phyloP scores from a whole-genome alignment of 2,888 invertebrate genomes.

The Polyommatus iphigenia region DNA sequence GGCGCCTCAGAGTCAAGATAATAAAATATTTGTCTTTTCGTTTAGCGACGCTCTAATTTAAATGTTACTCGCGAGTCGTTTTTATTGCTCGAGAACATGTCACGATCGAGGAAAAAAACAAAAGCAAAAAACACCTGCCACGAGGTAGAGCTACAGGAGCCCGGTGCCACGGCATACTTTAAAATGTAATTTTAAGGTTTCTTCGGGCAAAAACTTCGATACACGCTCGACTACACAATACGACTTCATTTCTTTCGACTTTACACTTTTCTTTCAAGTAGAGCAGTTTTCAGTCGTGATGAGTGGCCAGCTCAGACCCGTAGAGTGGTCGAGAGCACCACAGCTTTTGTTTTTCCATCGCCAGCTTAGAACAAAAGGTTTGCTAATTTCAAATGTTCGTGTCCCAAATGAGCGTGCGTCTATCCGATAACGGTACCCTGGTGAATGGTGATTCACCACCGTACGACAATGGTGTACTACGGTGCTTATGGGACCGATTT shows the following conservation, averaged over 20 bases:
- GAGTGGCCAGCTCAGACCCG: not conserved
- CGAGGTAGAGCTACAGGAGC: not conserved
- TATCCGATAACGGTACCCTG: slow-evolving; percentile 57
- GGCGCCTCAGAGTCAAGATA: slow-evolving; percentile 12
- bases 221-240: not conserved
- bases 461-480: slow-evolving; percentile 52
- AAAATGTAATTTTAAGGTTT: not conserved
- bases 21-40: slow-evolving; percentile 16
- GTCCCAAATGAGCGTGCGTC: slow-evolving; percentile 42
- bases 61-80: not conserved
- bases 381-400: slow-evolving; percentile 39
- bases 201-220: not conserved
- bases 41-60: slow-evolving; percentile 13
- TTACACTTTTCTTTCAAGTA: not conserved
- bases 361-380: slow-evolving; percentile 35
- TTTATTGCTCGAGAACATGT: not conserved
- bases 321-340: slow-evolving; percentile 2
- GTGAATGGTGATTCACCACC: slow-evolving; percentile 64
- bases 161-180: not conserved
- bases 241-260: not conserved
- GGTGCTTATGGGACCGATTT: slow-evolving; percentile 59
- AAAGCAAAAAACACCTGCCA: not conserved
- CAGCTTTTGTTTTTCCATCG: slow-evolving; percentile 29
- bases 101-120: not conserved
- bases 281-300: not conserved